Evolutionary conservation across 1,140 invertebrate species (phyloP), one percentile per base, ranked within the genome.

Genomic region (Drosophila equinoxialis): DNA sequence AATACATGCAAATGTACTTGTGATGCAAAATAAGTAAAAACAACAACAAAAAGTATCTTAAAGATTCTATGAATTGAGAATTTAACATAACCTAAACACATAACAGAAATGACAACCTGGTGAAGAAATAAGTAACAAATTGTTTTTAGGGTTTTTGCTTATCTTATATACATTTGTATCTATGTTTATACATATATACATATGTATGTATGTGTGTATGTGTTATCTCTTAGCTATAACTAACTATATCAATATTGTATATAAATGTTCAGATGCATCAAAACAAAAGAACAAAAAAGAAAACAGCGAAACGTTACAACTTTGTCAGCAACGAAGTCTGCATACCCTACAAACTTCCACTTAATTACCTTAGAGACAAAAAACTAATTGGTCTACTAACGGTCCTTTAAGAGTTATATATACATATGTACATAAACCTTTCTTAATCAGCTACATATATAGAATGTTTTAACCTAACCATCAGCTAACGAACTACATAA

Each of bases 1-100:
- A 55, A 63, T 68, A 60, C 64, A 48, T 57, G 23, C 62, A 58
- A 26, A 63, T 59, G 41, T 35, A 66, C 42, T 58, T 61, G 26
- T 7, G 8, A 39, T 33, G 8, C 68, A 68, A 23, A 35, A 17
- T 20, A 37, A 59, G 17, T 3, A 59, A 59, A 1, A 35, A 58
- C 10, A 30, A 30, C 6, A 33, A 6, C 7, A 13, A 20, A 59
- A 59, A 11, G 51, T 26, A 55, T 55, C 51, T 26, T 26, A 26
- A 11, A 55, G 51, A 55, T 55, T 55, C 51, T 55, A 26, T 26
- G 23, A 55, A 55, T 13, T 55, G 23, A 30, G 20, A 20, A 26
- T 26, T 30, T 55, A 10, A 55, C 51, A 30, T 30, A 55, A 55
- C 26, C 51, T 26, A 26, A 55, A 30, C 30, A 30, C 30, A 30